phyloP scores from a whole-genome alignment of 2,888 invertebrate species.

The Coremacera marginata region DNA sequence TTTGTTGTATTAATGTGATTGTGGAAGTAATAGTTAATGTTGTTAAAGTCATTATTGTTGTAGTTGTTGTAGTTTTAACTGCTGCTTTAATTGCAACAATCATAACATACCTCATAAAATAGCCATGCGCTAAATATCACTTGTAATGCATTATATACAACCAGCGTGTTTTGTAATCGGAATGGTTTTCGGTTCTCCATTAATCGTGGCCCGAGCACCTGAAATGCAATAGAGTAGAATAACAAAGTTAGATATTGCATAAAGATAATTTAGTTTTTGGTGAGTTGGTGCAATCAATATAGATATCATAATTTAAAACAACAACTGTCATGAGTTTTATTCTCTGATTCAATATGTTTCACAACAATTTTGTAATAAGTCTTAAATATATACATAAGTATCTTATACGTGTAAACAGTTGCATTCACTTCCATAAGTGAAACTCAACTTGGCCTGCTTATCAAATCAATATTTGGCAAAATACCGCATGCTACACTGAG shows the following conservation, averaged over 20 bases:
- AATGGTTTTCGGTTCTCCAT: slow-evolving; percentile 94
- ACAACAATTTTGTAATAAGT: no score
- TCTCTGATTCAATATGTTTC: no score
- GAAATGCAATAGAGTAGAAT: slow-evolving; percentile 54
- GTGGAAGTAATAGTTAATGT: background rate
- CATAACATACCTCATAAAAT: slow-evolving; percentile 87
- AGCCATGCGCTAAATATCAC: slow-evolving; percentile 91
- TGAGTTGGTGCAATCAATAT: no score
- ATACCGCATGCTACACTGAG: no score
- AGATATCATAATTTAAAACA: no score
- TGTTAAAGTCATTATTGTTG: background rate
- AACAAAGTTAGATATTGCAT: background rate
- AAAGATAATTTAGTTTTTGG: background rate
- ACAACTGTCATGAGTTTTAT: no score
- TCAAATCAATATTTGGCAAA: no score
- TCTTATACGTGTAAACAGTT: no score
- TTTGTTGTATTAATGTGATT: background rate
- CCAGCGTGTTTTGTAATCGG: slow-evolving; percentile 81
- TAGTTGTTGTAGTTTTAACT: slow-evolving; percentile 18
- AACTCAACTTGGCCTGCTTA: no score
- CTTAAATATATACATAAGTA: no score
- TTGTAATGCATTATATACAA: slow-evolving; percentile 89
- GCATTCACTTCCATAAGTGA: no score
- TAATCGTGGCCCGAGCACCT: slow-evolving; percentile 86
- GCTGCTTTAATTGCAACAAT: slow-evolving; percentile 19